These are phyloP conservation scores for Epizoanthus rinbou DNA, from an alignment of 92 coral and sea anemone genomes.

Conservation along the genomic window DNA sequence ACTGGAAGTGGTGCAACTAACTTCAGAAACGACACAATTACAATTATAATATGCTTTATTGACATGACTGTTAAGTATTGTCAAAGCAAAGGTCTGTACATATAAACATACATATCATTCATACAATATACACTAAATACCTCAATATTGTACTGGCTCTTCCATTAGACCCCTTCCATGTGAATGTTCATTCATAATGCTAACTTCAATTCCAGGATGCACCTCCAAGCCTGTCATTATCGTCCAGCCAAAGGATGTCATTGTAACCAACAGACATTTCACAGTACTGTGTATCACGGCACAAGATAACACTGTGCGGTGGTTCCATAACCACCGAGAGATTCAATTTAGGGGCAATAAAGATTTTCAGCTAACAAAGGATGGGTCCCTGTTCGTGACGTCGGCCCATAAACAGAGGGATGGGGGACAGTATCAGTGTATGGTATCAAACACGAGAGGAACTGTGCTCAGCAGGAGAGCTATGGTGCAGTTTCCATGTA, in stretches of 20 bases:
- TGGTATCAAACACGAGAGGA: slow-evolving; percentile 63
- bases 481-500: slow-evolving; percentile 77
- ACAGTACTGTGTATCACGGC: slow-evolving; percentile 74
- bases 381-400: slow-evolving; percentile 75
- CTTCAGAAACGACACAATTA: too few relatives aligned
- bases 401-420: slow-evolving; percentile 69
- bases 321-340: slow-evolving; percentile 63
- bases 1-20: too few relatives aligned
- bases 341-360: slow-evolving; percentile 42
- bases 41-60: too few relatives aligned
- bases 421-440: slow-evolving; percentile 71
- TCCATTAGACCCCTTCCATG: too few relatives aligned
- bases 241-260: slow-evolving; percentile 67
- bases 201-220: slow-evolving; percentile 48
- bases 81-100: too few relatives aligned
- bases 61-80: too few relatives aligned
- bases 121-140: too few relatives aligned
- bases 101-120: too few relatives aligned
- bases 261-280: slow-evolving; percentile 61
- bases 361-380: slow-evolving; percentile 62
- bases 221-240: slow-evolving; percentile 60
- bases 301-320: slow-evolving; percentile 59
- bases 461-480: slow-evolving; percentile 68
- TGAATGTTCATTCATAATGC: too few relatives aligned
- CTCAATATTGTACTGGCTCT: too few relatives aligned